Evolutionary conservation across 2,113 vertebrate genomes (phyloP).

Genomic region (Passer montanus): DNA sequence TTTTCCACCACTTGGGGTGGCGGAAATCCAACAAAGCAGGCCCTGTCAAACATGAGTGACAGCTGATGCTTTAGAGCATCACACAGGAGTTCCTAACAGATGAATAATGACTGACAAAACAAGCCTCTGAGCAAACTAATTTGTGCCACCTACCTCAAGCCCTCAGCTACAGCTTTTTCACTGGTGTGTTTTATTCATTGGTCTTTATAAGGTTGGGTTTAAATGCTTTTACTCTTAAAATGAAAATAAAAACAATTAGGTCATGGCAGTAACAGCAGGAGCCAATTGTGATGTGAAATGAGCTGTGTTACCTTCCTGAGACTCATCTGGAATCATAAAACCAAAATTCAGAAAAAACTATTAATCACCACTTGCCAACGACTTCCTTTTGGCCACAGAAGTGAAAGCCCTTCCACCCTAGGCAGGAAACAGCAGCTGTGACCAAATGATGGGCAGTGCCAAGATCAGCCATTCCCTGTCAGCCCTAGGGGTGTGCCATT

Average conservation of each 20-base stretch:
- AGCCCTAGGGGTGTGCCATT: background rate
- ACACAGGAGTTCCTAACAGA: background rate
- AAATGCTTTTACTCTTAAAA: background rate
- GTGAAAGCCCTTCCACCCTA: background rate
- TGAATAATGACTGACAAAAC: background rate
- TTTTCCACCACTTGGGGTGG: background rate
- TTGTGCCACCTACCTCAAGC: background rate
- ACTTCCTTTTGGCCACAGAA: background rate
- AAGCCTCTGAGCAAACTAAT: background rate
- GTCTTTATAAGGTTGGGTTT: background rate
- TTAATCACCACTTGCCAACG: background rate
- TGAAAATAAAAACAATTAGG: background rate
- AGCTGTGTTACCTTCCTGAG: background rate
- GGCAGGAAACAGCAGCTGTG: background rate
- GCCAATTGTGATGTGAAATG: background rate
- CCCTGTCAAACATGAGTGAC: accelerated
- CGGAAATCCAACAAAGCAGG: background rate
- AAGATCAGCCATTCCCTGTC: background rate
- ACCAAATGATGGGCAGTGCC: background rate
- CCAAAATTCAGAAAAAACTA: background rate
- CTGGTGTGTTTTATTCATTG: background rate
- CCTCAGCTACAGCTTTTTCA: background rate
- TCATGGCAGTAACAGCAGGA: background rate
- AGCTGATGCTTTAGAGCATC: background rate
- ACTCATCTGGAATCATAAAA: background rate